These are phyloP conservation scores for Ctenoplectra terminalis DNA, from an alignment of 1,140 invertebrate genomes.

Conservation along the genomic window DNA sequence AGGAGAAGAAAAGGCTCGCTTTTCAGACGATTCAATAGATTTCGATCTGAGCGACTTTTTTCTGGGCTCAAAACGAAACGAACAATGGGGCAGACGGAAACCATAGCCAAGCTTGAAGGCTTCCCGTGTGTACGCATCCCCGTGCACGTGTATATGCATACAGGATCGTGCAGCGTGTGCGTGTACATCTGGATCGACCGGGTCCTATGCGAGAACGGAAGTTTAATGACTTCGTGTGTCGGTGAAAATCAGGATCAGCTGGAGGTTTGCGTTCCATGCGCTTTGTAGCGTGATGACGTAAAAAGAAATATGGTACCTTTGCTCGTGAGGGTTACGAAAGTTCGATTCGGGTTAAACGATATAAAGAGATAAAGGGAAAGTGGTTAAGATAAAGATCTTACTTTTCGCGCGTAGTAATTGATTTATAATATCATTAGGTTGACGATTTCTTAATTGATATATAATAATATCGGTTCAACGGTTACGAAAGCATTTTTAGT, in stretches of 20 bases:
- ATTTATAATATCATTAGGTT: background rate
- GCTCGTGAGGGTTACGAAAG: background rate
- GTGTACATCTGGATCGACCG: constrained; percentile 34
- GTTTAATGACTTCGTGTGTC: constrained; percentile 50
- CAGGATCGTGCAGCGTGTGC: background rate
- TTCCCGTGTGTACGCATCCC: constrained; percentile 36
- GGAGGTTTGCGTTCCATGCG: background rate
- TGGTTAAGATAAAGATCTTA: too few species aligned
- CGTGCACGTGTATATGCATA: background rate
- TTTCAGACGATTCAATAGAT: constrained; percentile 73
- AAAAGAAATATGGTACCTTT: background rate
- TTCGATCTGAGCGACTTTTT: constrained; percentile 67
- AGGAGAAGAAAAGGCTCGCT: constrained; percentile 56
- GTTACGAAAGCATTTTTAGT: background rate
- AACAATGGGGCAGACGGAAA: constrained; percentile 74
- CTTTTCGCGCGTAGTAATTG: background rate
- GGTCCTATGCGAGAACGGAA: constrained; percentile 30
- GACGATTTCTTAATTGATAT: background rate
- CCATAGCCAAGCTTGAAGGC: constrained; percentile 59
- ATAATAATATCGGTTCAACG: background rate
- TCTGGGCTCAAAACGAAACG: constrained; percentile 51
- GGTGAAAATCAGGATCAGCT: constrained; percentile 41
- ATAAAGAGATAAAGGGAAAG: too few species aligned
- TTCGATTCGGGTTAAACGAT: background rate
- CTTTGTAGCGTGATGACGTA: constrained; percentile 8